Evolutionary conservation across 2,888 invertebrate genomes (phyloP).

Genomic region (Acanthococcus lagerstroemiae): DNA sequence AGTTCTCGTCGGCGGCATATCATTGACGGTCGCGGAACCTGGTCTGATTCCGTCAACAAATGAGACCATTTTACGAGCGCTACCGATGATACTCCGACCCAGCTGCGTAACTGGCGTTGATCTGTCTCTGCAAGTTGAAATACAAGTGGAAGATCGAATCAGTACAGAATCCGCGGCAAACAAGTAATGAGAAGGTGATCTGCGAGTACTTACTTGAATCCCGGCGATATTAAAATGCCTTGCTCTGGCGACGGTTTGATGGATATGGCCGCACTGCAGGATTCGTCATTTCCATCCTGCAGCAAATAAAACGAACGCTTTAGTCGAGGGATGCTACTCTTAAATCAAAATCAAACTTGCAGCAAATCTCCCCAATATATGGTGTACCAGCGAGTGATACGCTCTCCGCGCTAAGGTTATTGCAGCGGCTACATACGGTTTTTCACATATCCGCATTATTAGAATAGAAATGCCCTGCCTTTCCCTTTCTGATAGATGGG

Average conservation of each 20-base stretch:
- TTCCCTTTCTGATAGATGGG: too few relatives aligned
- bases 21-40: conserved; percentile 4
- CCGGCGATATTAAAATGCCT: conserved; percentile 49
- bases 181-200: not conserved
- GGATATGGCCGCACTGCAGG: not conserved
- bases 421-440: too few relatives aligned
- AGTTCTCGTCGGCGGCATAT: conserved; percentile 40
- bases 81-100: conserved; percentile 20
- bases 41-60: conserved; percentile 20
- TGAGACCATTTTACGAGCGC: conserved; percentile 22
- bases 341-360: too few relatives aligned
- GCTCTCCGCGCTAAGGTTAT: too few relatives aligned
- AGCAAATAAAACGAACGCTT: too few relatives aligned
- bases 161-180: not conserved
- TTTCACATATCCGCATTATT: too few relatives aligned
- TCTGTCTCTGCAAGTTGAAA: conserved; percentile 6
- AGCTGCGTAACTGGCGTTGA: conserved; percentile 19
- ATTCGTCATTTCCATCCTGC: conserved; percentile 15
- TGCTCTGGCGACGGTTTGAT: conserved; percentile 42
- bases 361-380: too few relatives aligned
- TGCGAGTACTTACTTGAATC: conserved; percentile 44
- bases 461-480: too few relatives aligned
- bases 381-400: too few relatives aligned
- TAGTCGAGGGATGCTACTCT: too few relatives aligned
- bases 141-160: not conserved